These are phyloP conservation scores for Sebastes diploproa DNA, from an alignment of 2,797 vertebrate genomes.

Conservation along the genomic window DNA sequence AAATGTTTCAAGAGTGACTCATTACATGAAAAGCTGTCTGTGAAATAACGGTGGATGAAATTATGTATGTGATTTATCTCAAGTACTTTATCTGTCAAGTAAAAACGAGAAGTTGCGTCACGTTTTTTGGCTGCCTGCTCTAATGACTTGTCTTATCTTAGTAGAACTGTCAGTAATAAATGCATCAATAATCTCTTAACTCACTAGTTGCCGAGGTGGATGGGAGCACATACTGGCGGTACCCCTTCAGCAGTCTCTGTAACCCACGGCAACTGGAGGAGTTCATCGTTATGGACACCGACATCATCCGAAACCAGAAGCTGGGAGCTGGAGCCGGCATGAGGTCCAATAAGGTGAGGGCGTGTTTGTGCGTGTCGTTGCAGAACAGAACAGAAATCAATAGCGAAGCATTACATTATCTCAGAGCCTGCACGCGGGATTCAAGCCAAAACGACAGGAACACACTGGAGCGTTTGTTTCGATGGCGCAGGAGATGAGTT, in stretches of 20 bases:
- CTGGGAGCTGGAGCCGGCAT: conserved; percentile 89
- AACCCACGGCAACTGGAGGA: conserved; percentile 93
- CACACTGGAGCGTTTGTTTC: conserved; percentile 24
- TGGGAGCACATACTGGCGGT: conserved; percentile 91
- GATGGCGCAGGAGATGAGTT: not conserved
- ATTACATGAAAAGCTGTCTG: not conserved
- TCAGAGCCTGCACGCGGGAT: conserved; percentile 27
- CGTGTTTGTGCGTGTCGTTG: conserved; percentile 18
- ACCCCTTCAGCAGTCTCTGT: conserved; percentile 92
- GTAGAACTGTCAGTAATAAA: not conserved
- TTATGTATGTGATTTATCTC: not conserved
- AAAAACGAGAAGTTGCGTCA: not conserved
- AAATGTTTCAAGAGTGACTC: not conserved
- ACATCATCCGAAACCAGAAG: conserved; percentile 84
- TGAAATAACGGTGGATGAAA: not conserved
- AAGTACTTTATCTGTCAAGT: not conserved
- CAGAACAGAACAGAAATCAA: conserved; percentile 63
- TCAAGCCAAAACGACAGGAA: conserved; percentile 31
- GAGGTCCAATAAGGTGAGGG: conserved; percentile 89
- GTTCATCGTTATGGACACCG: conserved; percentile 95
- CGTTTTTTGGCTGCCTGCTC: not conserved
- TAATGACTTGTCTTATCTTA: no score
- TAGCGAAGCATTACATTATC: conserved; percentile 63
- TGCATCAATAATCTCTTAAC: conserved; percentile 1
- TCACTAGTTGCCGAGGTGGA: conserved; percentile 93